phyloP scores from a whole-genome alignment of 2,888 invertebrate genomes.

The Cantharis nigra region DNA sequence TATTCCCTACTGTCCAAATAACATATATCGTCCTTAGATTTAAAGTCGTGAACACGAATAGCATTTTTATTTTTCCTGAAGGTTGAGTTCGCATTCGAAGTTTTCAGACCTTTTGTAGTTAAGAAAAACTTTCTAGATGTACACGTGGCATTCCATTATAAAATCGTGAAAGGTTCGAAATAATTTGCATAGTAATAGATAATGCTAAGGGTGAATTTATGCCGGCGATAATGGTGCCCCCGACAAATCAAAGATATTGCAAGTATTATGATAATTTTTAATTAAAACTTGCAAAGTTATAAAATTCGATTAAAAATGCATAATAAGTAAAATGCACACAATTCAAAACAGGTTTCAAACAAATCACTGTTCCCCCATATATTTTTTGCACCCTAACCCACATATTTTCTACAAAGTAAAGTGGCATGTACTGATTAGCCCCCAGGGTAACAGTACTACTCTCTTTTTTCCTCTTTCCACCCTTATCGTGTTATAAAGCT shows the following conservation, averaged over 20 bases:
- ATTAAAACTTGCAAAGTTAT: background rate
- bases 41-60: background rate
- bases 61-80: background rate
- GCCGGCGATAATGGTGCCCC: background rate
- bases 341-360: conserved; percentile 18
- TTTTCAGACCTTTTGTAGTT: background rate
- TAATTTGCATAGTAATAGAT: background rate
- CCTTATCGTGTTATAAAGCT: conserved; percentile 10
- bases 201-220: background rate
- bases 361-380: conserved; percentile 22
- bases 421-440: conserved; percentile 51
- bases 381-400: conserved; percentile 34
- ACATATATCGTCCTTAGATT: background rate
- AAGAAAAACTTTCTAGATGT: background rate
- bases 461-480: conserved; percentile 23
- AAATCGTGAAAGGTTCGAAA: background rate
- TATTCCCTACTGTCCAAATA: background rate
- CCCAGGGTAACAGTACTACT: conserved; percentile 40
- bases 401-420: conserved; percentile 42
- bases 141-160: background rate
- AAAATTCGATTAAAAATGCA: background rate
- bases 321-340: background rate
- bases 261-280: background rate
- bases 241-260: background rate
- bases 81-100: background rate